These are phyloP conservation scores for Fragum fragum DNA, from an alignment of 2,888 invertebrate species.

Conservation along the genomic window DNA sequence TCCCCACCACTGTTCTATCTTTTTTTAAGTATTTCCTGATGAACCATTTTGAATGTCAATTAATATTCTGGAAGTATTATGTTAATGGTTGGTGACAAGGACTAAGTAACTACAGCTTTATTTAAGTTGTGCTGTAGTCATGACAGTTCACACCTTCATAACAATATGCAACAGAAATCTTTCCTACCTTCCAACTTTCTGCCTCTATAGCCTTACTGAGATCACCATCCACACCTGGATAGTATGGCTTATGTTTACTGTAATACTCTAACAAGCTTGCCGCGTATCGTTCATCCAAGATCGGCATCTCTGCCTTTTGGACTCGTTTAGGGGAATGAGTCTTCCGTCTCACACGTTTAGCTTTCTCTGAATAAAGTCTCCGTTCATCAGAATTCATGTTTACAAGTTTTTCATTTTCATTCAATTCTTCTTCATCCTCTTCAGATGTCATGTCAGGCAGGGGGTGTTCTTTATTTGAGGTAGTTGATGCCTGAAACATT, in stretches of 20 bases:
- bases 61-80: too few species aligned
- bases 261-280: constrained; percentile 67
- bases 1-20: too few species aligned
- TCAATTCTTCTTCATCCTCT: constrained; percentile 58
- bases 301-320: constrained; percentile 57
- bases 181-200: constrained; percentile 49
- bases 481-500: constrained; percentile 23
- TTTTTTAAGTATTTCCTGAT: too few species aligned
- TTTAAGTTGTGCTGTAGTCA: too few species aligned
- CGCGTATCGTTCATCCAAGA: constrained; percentile 64
- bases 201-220: constrained; percentile 52
- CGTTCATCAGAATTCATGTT: constrained; percentile 54
- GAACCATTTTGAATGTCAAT: too few species aligned
- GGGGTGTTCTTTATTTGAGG: constrained; percentile 42
- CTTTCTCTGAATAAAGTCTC: constrained; percentile 57
- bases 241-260: constrained; percentile 68
- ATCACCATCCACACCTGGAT: constrained; percentile 58
- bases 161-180: too few species aligned
- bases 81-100: too few species aligned
- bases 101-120: too few species aligned
- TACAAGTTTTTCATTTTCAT: constrained; percentile 33
- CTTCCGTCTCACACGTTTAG: constrained; percentile 59
- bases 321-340: constrained; percentile 63
- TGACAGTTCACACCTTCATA: too few species aligned
- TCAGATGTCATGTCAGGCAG: constrained; percentile 55